Conservation (phyloP, 2,113 vertebrate genomes). For the Microtus montanus region DNA sequence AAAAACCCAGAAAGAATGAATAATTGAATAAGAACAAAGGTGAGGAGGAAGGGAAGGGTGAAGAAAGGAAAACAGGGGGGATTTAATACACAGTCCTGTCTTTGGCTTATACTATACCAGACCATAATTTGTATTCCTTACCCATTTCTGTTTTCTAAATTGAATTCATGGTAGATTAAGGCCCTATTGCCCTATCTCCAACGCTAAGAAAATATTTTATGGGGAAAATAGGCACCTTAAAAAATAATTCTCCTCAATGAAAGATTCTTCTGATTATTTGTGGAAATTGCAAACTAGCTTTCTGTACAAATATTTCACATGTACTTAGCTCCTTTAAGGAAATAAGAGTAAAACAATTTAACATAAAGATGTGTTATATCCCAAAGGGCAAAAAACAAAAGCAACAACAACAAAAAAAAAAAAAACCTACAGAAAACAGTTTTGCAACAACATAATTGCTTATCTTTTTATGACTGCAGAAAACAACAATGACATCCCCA, state of each 20-base stretch:
- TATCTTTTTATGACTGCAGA: not conserved
- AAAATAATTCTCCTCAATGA: constrained; percentile 3
- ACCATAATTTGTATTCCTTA: not conserved
- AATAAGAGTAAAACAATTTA: constrained; percentile 58
- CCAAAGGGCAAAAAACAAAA: not conserved
- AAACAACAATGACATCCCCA: constrained; percentile 1
- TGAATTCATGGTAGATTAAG: not conserved
- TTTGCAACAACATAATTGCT: constrained; percentile 20
- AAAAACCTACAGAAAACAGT: not conserved
- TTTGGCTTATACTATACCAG: not conserved
- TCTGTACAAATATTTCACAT: not conserved
- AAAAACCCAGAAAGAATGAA: not conserved
- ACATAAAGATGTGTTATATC: constrained; percentile 34
- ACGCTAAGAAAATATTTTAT: constrained; percentile 10
- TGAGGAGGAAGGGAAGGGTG: not conserved
- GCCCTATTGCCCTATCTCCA: not conserved
- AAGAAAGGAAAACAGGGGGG: not conserved
- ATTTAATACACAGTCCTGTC: not conserved
- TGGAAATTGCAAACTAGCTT: constrained; percentile 4
- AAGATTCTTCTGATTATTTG: constrained; percentile 5
- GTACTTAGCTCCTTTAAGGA: constrained; percentile 37
- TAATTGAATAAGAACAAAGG: not conserved
- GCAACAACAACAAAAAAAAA: too few relatives aligned
- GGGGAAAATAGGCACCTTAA: not conserved
- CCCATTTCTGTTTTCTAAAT: constrained; percentile 1